Evolutionary conservation across 2,888 invertebrate genomes (phyloP), one percentile per base, ranked within the genome.

Genomic region (Elysia crispata): DNA sequence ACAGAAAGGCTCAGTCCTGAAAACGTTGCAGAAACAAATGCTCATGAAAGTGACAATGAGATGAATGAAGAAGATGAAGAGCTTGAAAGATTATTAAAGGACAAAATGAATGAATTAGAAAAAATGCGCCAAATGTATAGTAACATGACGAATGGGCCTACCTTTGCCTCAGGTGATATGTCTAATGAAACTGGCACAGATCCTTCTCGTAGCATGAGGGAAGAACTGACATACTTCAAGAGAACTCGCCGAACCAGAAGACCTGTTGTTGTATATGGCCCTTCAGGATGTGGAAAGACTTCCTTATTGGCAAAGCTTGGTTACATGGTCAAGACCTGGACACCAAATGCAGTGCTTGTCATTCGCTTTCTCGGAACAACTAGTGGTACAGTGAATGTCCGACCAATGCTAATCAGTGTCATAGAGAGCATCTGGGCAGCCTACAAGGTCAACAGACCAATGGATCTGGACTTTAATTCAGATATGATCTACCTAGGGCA

Each of bases 201-300:
- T 73, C 85, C 87, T 1, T 81, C 82, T 30, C 80, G 74, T 33
- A 81, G 85, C 57, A 64, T 79, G 0, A 83, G 80, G 41, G 75
- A 82, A 33, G 75, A 80, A 30, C 50, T 83, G 6, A 82, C 83
- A 6, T 54, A 76, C 30, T 74, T 85, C 18, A 80, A 80, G 28
- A 18, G 60, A 1, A 82, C 83, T 25, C 70, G 78, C 8, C 69
- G 80, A 28, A 83, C 81, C 78, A 83, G 81, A 5, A 83, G 83
- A 25, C 89, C 89, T 8, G 31, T 89, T 11, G 78, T 89, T 28
- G 23, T 90, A 0, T 82, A 86, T 81, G 90, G 90, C 0, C 70
- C 77, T 49, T 89, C 90, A 0, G 90, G 90, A n/a, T 83, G 84
- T 62, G 90, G 90, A 8, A 90, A 90, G 79, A 88, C 90, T 1